A percentile compares a stretch with the other conserved stretches of the same genome.
phyloP scores from a whole-genome alignment of 2,888 invertebrate species.

The Ectobius pallidus region DNA sequence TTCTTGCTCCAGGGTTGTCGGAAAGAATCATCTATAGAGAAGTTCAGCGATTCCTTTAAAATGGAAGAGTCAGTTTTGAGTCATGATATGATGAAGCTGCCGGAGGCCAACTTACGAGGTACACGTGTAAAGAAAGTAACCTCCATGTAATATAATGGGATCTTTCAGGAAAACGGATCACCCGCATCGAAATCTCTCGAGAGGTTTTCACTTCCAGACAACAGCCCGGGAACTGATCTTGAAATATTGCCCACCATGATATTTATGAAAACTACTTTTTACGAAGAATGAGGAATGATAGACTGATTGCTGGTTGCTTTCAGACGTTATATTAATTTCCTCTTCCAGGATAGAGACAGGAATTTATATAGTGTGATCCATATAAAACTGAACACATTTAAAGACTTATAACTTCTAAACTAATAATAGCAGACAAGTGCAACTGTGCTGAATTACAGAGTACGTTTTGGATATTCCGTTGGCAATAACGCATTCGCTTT shows the following conservation, averaged over 20 bases:
- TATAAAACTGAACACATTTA: too few relatives aligned
- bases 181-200: background rate
- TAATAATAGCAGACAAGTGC: too few relatives aligned
- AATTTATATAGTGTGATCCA: too few relatives aligned
- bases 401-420: too few relatives aligned
- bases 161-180: background rate
- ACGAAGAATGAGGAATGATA: background rate
- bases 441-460: too few relatives aligned
- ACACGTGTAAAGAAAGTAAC: constrained; percentile 5
- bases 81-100: background rate
- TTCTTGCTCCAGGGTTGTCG: background rate
- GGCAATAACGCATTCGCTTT: too few relatives aligned
- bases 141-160: background rate
- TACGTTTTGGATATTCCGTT: too few relatives aligned
- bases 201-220: background rate
- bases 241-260: background rate
- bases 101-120: background rate
- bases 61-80: background rate
- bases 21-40: background rate
- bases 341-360: too few relatives aligned
- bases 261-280: too few relatives aligned
- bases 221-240: background rate
- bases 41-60: background rate
- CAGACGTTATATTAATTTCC: background rate
- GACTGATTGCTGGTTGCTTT: background rate